phyloP scores from a whole-genome alignment of 35 echinoderm and acorn worm species.

The Lytechinus pictus region DNA sequence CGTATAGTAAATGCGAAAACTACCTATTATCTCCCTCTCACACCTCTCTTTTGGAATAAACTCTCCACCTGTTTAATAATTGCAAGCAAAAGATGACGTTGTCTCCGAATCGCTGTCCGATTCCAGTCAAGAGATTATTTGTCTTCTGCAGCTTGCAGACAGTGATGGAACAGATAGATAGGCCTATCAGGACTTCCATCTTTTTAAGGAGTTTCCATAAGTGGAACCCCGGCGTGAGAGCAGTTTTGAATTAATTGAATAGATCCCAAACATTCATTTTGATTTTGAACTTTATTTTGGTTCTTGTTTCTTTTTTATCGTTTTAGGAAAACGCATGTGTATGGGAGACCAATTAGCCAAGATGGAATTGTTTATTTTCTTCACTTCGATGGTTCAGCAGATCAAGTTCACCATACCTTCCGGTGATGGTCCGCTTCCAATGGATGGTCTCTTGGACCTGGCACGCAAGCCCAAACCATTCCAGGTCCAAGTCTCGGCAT shows the following conservation, averaged over 20 bases:
- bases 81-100: no score
- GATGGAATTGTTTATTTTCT: slow-evolving; percentile 31
- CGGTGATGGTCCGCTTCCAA: not conserved
- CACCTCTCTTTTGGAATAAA: no score
- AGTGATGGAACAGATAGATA: not conserved
- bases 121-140: no score
- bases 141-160: not conserved
- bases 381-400: slow-evolving; percentile 2
- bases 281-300: no score
- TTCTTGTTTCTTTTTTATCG: not conserved
- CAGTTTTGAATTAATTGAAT: not conserved
- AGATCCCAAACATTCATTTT: no score
- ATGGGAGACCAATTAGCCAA: slow-evolving; percentile 26
- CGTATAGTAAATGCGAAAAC: no score
- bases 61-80: no score
- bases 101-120: no score
- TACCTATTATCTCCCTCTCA: no score
- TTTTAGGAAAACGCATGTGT: not conserved
- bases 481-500: not conserved
- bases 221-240: not conserved
- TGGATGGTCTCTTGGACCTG: not conserved
- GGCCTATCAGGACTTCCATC: not conserved
- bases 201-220: not conserved
- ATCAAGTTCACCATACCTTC: slow-evolving; percentile 10
- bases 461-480: not conserved